A percentile compares a stretch with the other conserved stretches of the same genome.
Evolutionary conservation across 2,113 vertebrate genomes (phyloP).

Genomic region (Alethe castanea): DNA sequence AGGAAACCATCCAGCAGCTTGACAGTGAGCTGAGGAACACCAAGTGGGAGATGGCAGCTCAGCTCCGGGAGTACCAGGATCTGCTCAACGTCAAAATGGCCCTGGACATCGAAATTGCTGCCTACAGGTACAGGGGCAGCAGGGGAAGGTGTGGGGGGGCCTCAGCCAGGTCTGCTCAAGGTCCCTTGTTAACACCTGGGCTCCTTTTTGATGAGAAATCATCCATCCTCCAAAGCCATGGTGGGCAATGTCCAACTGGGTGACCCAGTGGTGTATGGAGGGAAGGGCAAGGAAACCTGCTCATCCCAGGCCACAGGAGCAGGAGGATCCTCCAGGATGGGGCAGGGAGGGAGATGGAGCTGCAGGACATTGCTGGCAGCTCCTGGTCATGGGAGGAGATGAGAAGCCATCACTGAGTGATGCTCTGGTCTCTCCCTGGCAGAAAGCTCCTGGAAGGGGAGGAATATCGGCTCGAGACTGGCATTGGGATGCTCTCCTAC

Average conservation of each 20-base stretch:
- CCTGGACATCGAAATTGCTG: constrained; percentile 93
- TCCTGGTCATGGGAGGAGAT: not conserved
- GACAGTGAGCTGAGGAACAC: constrained; percentile 88
- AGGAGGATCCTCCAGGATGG: not conserved
- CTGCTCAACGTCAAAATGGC: constrained; percentile 97
- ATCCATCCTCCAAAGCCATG: not conserved
- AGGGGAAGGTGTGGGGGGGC: not conserved
- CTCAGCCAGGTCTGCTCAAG: not conserved
- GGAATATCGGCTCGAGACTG: constrained; percentile 84
- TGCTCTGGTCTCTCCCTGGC: constrained; percentile 18
- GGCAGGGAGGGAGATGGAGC: not conserved
- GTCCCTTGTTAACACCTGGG: not conserved
- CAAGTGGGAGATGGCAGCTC: constrained; percentile 95
- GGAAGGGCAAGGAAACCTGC: not conserved
- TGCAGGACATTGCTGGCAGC: not conserved
- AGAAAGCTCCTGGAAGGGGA: constrained; percentile 94
- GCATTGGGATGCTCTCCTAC: constrained; percentile 80
- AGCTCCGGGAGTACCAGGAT: constrained; percentile 93
- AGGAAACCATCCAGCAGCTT: constrained; percentile 92
- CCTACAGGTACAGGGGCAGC: constrained; percentile 81
- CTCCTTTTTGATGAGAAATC: not conserved
- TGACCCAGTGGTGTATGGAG: not conserved
- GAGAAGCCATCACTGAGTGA: not conserved
- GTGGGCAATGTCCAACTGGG: fast-evolving
- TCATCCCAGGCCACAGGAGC: not conserved